These are phyloP conservation scores for Epinephelus malabaricus DNA, from an alignment of 2,797 vertebrate genomes.

Conservation along the genomic window DNA sequence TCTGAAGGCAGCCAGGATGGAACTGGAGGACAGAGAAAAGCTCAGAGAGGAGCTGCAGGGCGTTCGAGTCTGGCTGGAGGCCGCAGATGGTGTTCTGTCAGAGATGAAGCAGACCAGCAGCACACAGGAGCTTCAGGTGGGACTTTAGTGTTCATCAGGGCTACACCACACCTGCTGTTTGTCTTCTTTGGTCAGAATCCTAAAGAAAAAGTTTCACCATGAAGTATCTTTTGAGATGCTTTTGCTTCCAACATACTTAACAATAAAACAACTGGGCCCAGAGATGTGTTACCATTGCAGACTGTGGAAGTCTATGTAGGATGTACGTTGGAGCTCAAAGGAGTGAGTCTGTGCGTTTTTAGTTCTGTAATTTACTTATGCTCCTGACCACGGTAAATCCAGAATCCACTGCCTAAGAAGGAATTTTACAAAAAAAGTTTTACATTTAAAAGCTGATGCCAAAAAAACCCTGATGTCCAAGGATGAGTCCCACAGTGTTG, in stretches of 20 bases:
- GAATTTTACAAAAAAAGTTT: no score
- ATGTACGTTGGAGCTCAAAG: no score
- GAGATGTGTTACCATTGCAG: no score
- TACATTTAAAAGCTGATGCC: no score
- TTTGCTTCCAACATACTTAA: not conserved
- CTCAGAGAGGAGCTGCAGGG: slow-evolving; percentile 86
- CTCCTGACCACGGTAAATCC: no score
- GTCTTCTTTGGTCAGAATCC: not conserved
- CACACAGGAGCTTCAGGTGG: slow-evolving; percentile 88
- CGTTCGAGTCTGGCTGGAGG: slow-evolving; percentile 81
- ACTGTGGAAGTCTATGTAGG: no score
- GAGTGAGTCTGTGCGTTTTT: no score
- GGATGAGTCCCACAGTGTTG: no score
- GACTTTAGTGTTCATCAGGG: slow-evolving; percentile 37
- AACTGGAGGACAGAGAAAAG: slow-evolving; percentile 88
- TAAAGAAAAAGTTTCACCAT: not conserved
- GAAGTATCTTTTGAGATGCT: not conserved
- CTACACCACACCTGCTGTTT: not conserved
- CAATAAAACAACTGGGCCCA: no score
- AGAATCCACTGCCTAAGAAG: no score
- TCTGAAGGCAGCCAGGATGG: slow-evolving; percentile 79
- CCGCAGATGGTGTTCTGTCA: slow-evolving; percentile 65
- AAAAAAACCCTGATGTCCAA: no score
- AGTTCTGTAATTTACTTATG: no score
- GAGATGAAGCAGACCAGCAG: slow-evolving; percentile 77